These are phyloP conservation scores for Notarius quadriscutis DNA, from an alignment of 2,113 vertebrate genomes.

Conservation along the genomic window DNA sequence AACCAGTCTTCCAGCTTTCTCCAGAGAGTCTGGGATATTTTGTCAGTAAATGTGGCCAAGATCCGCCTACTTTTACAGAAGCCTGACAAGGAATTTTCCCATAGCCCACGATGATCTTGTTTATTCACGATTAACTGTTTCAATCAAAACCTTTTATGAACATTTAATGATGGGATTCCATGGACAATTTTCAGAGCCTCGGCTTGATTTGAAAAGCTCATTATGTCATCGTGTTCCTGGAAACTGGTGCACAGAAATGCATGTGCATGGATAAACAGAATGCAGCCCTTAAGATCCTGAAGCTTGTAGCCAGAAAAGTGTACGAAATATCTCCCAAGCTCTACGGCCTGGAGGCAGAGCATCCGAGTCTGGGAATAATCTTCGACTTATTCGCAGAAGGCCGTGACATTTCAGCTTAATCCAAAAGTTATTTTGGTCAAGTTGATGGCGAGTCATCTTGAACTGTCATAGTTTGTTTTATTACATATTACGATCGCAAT, in stretches of 20 bases:
- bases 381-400: neutral
- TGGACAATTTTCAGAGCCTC: neutral
- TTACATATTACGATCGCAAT: neutral
- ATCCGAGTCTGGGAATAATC: neutral
- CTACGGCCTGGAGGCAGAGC: neutral
- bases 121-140: neutral
- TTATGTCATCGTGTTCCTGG: neutral
- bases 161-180: neutral
- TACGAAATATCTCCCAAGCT: neutral
- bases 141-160: neutral
- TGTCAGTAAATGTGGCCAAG: neutral
- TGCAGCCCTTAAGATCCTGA: neutral
- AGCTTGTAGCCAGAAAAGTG: neutral
- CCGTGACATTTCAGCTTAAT: neutral
- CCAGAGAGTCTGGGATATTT: neutral
- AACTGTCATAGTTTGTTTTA: neutral
- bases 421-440: neutral
- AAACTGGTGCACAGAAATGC: neutral
- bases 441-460: neutral
- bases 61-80: neutral
- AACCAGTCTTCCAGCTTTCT: neutral
- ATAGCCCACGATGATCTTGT: neutral
- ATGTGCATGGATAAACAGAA: neutral
- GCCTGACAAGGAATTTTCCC: neutral
- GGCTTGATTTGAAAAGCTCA: neutral